Evolutionary conservation across 2,888 invertebrate genomes (phyloP), one percentile per base, ranked within the genome.

Genomic region (Drosophila rellima): DNA sequence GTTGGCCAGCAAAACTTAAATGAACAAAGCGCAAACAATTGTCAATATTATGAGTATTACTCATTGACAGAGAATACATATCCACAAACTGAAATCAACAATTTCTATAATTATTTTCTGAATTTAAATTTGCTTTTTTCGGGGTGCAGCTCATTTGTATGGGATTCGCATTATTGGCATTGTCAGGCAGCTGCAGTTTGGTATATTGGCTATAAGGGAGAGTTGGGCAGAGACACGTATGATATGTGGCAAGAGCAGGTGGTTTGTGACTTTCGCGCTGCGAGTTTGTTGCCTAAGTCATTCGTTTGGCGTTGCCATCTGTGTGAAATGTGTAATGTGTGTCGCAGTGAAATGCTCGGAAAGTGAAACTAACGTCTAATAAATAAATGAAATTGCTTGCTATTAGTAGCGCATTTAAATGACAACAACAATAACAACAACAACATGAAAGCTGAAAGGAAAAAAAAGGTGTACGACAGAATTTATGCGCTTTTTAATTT

Each of bases 371-470:
- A 82, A 67, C 74, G 63, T 74, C 76, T 80, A 86, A 83, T 83
- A 83, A 83, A 83, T 83, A 86, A 83, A 83, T 83, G 79, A 83
- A 86, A 83, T 86, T 83, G 79, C 86, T 83, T 81, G 81, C 81
- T 71, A 83, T 83, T 86, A 83, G 74, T 61, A 80, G 70, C 83
- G 86, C 83, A 83, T 86, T 86, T 83, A 83, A 82, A 83, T 83
- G 83, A 71, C 80, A 62, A 50, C 68, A 62, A 45, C 59, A 73
- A 20, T 48, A 47, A 18, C 59, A 55, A 11, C 56, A 56, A 5
- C 40, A 59, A n/a, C 76, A 59, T 76, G 73, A 72, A 72, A 72
- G 74, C 50, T 66, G 60, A 72, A 65, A 72, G 52, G 45, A 47
- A 62, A 54, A 59, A 54, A 54, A 63, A 65, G 57, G 61, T 74